A percentile compares a stretch with the other conserved stretches of the same genome.
These are phyloP conservation scores for Tetranychus truncatus DNA, from an alignment of 2,888 invertebrate species.

Conservation along the genomic window DNA sequence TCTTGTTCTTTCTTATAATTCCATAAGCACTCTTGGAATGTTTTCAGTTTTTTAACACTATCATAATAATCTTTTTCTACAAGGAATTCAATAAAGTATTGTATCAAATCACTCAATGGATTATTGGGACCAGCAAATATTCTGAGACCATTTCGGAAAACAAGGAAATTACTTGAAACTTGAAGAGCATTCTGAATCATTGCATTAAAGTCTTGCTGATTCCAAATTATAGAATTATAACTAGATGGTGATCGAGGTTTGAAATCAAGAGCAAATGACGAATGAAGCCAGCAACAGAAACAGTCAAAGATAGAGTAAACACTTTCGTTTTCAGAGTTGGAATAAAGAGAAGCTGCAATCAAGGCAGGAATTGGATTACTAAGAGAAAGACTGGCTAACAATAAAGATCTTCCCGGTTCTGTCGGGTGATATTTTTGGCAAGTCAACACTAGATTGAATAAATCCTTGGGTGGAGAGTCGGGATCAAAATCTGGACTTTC, in stretches of 20 bases:
- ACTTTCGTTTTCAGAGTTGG: conserved; percentile 4
- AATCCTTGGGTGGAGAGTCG: conserved; percentile 13
- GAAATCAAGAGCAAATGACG: conserved; percentile 2
- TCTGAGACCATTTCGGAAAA: conserved; percentile 13
- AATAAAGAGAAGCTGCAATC: conserved; percentile 16
- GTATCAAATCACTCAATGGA: conserved; percentile 10
- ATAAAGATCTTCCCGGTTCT: conserved; percentile 11
- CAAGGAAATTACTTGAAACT: conserved; percentile 3
- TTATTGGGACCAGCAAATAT: conserved; percentile 12
- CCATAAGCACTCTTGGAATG: conserved; percentile 13
- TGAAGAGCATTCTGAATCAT: conserved; percentile 1
- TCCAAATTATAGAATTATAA: conserved; percentile 4
- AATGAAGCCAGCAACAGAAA: conserved; percentile 20
- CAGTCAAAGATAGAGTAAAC: conserved; percentile 12
- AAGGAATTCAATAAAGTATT: conserved; percentile 17
- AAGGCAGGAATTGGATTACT: conserved; percentile 18
- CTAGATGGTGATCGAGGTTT: not conserved
- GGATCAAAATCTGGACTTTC: conserved; percentile 9
- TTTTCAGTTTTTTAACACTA: conserved; percentile 12
- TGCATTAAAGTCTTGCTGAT: conserved; percentile 4
- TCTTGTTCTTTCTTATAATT: conserved; percentile 13
- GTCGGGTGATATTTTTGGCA: conserved; percentile 9
- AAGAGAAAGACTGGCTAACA: conserved; percentile 11
- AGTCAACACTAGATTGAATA: conserved; percentile 13
- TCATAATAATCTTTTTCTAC: conserved; percentile 19